These are phyloP conservation scores for Siphlonurus alternatus DNA, from an alignment of 2,888 invertebrate species.

Conservation along the genomic window DNA sequence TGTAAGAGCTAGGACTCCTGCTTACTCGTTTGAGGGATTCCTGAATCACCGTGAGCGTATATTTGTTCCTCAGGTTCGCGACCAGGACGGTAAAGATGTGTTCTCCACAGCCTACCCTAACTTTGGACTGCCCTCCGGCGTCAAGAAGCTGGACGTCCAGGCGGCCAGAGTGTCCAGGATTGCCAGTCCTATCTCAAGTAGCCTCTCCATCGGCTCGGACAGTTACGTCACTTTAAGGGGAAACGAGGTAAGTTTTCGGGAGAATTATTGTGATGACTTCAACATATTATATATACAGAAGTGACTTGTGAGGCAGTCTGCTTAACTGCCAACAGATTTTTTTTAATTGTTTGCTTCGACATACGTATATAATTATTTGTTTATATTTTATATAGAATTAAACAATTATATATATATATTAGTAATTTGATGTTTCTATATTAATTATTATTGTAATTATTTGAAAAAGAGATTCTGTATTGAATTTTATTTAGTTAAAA, in stretches of 20 bases:
- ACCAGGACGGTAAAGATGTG: slow-evolving; percentile 29
- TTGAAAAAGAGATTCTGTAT: too few relatives aligned
- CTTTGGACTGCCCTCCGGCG: slow-evolving; percentile 50
- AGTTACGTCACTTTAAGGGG: slow-evolving; percentile 50
- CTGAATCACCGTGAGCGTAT: too few relatives aligned
- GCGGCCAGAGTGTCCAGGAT: slow-evolving; percentile 35
- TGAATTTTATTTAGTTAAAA: too few relatives aligned
- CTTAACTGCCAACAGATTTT: too few relatives aligned
- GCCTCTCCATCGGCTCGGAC: slow-evolving; percentile 50
- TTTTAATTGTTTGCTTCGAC: too few relatives aligned
- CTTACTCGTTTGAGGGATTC: too few relatives aligned
- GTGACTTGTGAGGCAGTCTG: too few relatives aligned
- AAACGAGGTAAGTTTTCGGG: slow-evolving; percentile 45
- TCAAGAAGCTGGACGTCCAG: slow-evolving; percentile 24
- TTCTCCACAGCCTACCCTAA: slow-evolving; percentile 61
- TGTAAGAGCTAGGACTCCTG: too few relatives aligned
- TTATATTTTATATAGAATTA: neutral
- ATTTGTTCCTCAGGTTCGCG: neutral
- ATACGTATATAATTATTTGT: neutral
- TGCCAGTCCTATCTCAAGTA: slow-evolving; percentile 51
- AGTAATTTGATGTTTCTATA: too few relatives aligned
- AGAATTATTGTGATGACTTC: too few relatives aligned
- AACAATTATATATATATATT: neutral
- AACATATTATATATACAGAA: too few relatives aligned
- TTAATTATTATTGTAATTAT: too few relatives aligned